Evolutionary conservation across 1,140 invertebrate genomes (phyloP).

Genomic region (Drosophila punjabiensis): DNA sequence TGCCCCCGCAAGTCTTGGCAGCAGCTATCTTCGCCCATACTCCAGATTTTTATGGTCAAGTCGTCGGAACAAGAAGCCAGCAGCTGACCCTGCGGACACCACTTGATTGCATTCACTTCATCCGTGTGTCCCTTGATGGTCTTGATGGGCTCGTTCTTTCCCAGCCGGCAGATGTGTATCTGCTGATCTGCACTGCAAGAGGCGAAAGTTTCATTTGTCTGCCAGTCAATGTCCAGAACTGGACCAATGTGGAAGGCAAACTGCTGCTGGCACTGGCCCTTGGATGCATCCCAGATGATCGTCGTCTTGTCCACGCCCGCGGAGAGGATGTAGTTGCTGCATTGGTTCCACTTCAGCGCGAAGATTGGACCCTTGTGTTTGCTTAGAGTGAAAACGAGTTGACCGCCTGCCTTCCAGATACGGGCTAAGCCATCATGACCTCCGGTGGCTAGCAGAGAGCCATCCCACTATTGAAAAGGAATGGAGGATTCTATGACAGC

Average conservation of each 20-base stretch:
- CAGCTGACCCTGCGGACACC: constrained; percentile 99
- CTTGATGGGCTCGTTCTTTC: constrained; percentile 97
- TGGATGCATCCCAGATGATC: constrained; percentile 99
- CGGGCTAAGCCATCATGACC: constrained; percentile 99
- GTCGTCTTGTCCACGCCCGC: constrained; percentile 98
- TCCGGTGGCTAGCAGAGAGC: constrained; percentile 97
- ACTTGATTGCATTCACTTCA: constrained; percentile 99
- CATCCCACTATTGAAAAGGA: constrained; percentile 89
- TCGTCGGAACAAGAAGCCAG: constrained; percentile 99
- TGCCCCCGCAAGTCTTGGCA: constrained; percentile 99
- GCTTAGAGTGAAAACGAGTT: constrained; percentile 95
- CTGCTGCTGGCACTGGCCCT: constrained; percentile 98
- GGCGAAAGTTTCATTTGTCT: constrained; percentile 98
- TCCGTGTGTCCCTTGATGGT: constrained; percentile 99
- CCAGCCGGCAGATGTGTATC: constrained; percentile 98
- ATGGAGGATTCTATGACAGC: no score
- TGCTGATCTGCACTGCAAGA: constrained; percentile 99
- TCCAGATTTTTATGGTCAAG: constrained; percentile 99
- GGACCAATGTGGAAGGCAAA: constrained; percentile 99
- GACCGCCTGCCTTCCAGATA: constrained; percentile 98
- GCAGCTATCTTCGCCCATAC: constrained; percentile 98
- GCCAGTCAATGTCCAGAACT: constrained; percentile 99
- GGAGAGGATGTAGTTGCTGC: constrained; percentile 98
- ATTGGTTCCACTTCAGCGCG: constrained; percentile 99
- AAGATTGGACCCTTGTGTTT: constrained; percentile 99